These are phyloP conservation scores for Antheraea mylitta DNA, from an alignment of 1,140 invertebrate genomes.

Conservation along the genomic window DNA sequence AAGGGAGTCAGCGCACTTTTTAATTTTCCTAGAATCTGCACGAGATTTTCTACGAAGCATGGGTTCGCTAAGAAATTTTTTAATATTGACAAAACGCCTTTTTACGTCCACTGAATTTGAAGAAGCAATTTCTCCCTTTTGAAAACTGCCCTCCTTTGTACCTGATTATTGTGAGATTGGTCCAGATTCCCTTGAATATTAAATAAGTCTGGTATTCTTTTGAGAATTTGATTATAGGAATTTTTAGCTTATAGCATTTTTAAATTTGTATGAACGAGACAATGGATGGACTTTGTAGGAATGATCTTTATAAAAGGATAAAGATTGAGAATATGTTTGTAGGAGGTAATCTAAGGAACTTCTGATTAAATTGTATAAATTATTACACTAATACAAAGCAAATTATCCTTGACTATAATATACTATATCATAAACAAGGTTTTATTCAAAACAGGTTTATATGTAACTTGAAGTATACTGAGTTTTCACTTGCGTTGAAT, in stretches of 20 bases:
- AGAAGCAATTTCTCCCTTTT: constrained; percentile 7
- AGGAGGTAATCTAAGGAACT: no score
- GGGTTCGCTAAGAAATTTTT: constrained; percentile 1
- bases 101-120: background rate
- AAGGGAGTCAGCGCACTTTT: background rate
- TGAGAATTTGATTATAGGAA: background rate
- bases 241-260: background rate
- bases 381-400: no score
- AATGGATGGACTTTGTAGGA: background rate
- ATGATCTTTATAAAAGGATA: no score
- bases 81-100: constrained; percentile 12
- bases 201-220: constrained; percentile 5
- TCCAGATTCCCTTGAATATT: constrained; percentile 9
- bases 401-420: no score
- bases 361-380: no score
- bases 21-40: background rate
- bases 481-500: no score
- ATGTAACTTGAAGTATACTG: no score
- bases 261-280: background rate
- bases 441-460: no score
- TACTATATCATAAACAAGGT: no score
- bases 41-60: background rate
- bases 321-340: no score
- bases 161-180: constrained; percentile 7
- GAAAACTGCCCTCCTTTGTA: constrained; percentile 8